Base-by-base conservation (phyloP, 2,888 invertebrate genomes). In the Amphipyra tragopoginis region DNA sequence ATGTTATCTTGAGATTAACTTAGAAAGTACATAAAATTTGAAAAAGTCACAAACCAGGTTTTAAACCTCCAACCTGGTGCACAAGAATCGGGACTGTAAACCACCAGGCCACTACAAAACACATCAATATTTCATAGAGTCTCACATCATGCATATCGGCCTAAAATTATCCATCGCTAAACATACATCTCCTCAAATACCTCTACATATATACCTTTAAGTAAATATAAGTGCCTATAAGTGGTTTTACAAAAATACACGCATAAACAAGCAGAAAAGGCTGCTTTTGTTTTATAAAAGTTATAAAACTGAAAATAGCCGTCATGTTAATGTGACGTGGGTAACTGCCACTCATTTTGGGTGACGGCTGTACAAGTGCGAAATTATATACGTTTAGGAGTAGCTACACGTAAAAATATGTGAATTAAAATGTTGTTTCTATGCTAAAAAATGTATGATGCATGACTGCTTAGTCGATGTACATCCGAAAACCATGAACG, bases 321-420 rank as follows among this genome's bases (percentile, higher is more conserved):
- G 74, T 74, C 79, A 74, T 71, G 53, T 61, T 57, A 60, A 56
- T 61, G 48, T 78, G 65, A 78, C 34, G 57, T 66, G 63, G 77
- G 78, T 76, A 38, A 49, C 49, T 65, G 73, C 54, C 78, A 61
- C 47, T 72, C 70, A 57, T 47, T 26, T 42, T 47, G 45, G 53
- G 56, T 51, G 67, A 65, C 49, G 48, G 62, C 33, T 34, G 9
- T 42, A 44, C 50, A 51, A 21, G 29, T 51, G 48, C 33, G 13
- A 57, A 63, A 69, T 2, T 29, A 42, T 55, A 63, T 47, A 21
- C 21, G 3, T 21, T 21, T 1, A 21, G 2, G 21, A 2, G 15
- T 65, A 34, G 13, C 8, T 11, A 21, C n/a, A 38, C 29, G 36
- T 55, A 33, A 62, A 42, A 26, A 50, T 43, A 43, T 15, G 9